These are phyloP conservation scores for Chloroceryle amazona DNA, from an alignment of 2,797 vertebrate species.

Conservation along the genomic window DNA sequence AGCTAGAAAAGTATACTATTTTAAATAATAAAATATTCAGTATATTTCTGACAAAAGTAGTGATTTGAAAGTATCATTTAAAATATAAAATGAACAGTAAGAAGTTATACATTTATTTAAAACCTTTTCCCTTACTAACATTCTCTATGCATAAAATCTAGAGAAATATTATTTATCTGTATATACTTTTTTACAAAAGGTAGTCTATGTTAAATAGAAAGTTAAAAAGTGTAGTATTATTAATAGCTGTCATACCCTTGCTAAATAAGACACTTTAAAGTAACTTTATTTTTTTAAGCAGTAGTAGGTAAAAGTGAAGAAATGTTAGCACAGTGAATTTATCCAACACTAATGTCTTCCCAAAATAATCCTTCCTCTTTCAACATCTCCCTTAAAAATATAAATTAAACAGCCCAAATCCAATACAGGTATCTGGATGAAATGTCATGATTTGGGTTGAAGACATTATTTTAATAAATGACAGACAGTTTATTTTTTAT, in stretches of 20 bases:
- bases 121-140: conserved; percentile 66
- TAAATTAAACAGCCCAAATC: not conserved
- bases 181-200: conserved; percentile 67
- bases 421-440: not conserved
- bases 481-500: not conserved
- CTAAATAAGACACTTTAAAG: conserved; percentile 61
- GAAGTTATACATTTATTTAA: conserved; percentile 63
- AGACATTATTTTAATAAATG: not conserved
- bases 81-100: conserved; percentile 63
- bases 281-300: conserved; percentile 60
- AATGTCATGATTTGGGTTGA: not conserved
- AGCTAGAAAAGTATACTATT: conserved; percentile 73
- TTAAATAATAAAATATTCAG: conserved; percentile 71
- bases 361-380: not conserved
- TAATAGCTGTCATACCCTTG: conserved; percentile 60
- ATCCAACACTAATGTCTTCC: conserved; percentile 33
- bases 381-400: not conserved
- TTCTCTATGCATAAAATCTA: conserved; percentile 73
- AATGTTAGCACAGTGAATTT: conserved; percentile 50
- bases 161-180: conserved; percentile 58
- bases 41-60: conserved; percentile 72
- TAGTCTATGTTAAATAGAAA: conserved; percentile 67
- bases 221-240: conserved; percentile 50
- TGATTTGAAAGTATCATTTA: conserved; percentile 69
- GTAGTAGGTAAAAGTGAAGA: conserved; percentile 63